phyloP scores from a whole-genome alignment of 2,888 invertebrate genomes.

The Aplocera efformata region DNA sequence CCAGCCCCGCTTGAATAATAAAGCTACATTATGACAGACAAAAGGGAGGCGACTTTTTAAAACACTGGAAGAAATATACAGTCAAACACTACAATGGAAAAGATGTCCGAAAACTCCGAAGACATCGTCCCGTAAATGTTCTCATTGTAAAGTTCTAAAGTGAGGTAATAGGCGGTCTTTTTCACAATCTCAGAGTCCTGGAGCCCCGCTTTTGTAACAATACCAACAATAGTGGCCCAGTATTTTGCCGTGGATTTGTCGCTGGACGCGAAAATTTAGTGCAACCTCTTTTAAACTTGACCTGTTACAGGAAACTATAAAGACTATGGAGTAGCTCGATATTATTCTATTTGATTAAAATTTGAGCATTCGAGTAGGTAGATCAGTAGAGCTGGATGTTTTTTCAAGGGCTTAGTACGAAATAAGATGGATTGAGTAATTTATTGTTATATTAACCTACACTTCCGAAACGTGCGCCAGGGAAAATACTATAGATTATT shows the following conservation, averaged over 20 bases:
- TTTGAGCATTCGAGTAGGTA: too few relatives aligned
- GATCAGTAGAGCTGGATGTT: too few relatives aligned
- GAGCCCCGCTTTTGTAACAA: conserved; percentile 46
- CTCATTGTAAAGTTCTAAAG: conserved; percentile 23
- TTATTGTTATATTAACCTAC: too few relatives aligned
- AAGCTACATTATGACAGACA: background rate
- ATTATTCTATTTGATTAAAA: background rate
- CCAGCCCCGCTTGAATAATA: background rate
- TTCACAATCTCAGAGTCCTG: conserved; percentile 20
- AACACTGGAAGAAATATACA: conserved; percentile 7
- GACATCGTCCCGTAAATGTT: conserved; percentile 18
- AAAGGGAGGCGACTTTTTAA: background rate
- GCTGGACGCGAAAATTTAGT: conserved; percentile 61
- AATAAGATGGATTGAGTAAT: too few relatives aligned
- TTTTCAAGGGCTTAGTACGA: too few relatives aligned
- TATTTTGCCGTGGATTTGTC: conserved; percentile 58
- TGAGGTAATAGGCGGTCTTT: conserved; percentile 25
- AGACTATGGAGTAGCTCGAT: conserved; percentile 30
- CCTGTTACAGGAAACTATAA: conserved; percentile 43
- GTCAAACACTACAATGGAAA: conserved; percentile 8
- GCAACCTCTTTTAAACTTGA: conserved; percentile 69
- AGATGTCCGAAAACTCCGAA: conserved; percentile 16
- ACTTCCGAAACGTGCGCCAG: too few relatives aligned
- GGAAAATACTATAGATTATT: too few relatives aligned
- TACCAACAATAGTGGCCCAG: conserved; percentile 53